A percentile compares a stretch with the other conserved stretches of the same genome.
Conservation (phyloP, 2,888 invertebrate species). For the Tetropium fuscum region DNA sequence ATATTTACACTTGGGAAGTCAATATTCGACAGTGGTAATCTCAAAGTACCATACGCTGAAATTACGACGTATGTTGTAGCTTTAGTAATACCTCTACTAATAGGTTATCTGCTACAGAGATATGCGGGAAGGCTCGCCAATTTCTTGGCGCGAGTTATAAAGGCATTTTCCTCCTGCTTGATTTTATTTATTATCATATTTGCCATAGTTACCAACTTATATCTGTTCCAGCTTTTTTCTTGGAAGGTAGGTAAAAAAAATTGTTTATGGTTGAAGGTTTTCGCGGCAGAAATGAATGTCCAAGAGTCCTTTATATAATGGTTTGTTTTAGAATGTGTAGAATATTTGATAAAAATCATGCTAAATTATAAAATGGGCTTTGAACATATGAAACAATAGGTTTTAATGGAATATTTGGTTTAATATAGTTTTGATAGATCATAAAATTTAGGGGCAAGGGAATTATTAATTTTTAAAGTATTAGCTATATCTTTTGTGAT, state of each 20-base stretch:
- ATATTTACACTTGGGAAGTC: conserved; percentile 83
- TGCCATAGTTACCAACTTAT: conserved; percentile 89
- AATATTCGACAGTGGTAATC: conserved; percentile 69
- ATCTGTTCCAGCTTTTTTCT: conserved; percentile 88
- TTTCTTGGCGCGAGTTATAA: conserved; percentile 83
- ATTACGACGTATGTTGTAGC: conserved; percentile 81
- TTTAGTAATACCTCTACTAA: conserved; percentile 80
- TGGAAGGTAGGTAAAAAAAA: conserved; percentile 77
- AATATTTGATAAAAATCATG: no score
- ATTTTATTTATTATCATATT: conserved; percentile 88
- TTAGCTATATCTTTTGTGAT: no score
- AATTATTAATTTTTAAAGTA: no score
- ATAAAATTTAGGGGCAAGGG: no score
- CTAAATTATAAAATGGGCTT: no score
- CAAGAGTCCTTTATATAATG: no score
- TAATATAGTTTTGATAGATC: no score
- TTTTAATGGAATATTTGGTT: no score
- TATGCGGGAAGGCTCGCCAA: conserved; percentile 76
- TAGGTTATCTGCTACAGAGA: conserved; percentile 76
- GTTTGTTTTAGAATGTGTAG: no score
- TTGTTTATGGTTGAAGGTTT: neutral
- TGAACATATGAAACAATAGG: no score
- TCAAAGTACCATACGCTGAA: conserved; percentile 82
- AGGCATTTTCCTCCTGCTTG: conserved; percentile 84
- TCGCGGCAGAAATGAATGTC: neutral